Evolutionary conservation across 1,140 invertebrate species (phyloP), one percentile per base, ranked within the genome.

Genomic region (Zaprionus kolodkinae): DNA sequence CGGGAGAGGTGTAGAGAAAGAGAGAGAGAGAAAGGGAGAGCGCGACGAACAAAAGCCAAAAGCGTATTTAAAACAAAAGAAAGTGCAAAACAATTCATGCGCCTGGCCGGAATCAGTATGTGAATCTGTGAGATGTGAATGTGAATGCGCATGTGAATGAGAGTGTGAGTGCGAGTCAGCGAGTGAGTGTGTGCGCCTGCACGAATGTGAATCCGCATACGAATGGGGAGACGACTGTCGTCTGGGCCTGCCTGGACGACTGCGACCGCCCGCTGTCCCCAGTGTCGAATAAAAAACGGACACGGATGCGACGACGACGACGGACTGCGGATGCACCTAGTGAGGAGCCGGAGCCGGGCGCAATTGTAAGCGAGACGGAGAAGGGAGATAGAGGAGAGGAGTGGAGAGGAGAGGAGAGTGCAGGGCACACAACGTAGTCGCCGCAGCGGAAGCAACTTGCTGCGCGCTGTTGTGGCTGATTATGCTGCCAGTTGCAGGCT

Each of bases 371-470:
- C 35, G 48, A 70, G 59, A 35, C 38, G 36, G 12, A 36, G 38
- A 6, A 15, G 61, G 7, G 54, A 21, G 21, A 2, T 1, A 17
- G 50, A 15, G 12, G 13, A 15, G n/a, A n/a, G n/a, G 38, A 35
- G 27, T 0, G 21, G 52, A n/a, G n/a, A n/a, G n/a, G n/a, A n/a
- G n/a, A n/a, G n/a, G n/a, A n/a, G 11, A 6, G 35, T 25, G 11
- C 13, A 40, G n/a, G 7, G 40, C 30, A 40, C 25, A 30, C 27
- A 30, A 36, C 54, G 55, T 60, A 86, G 74, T 86, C 82, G 82
- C 85, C 89, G 90, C 89, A 91, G 83, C 86, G 90, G 90, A 91
- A 90, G 86, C 86, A 91, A 91, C 91, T 91, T 76, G 78, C 81
- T 85, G 79, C 67, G 84, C 84, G 84, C 84, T 89, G 87, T 91